Conservation (phyloP, 23 tunicate genomes). For the Ciona savignyi region DNA sequence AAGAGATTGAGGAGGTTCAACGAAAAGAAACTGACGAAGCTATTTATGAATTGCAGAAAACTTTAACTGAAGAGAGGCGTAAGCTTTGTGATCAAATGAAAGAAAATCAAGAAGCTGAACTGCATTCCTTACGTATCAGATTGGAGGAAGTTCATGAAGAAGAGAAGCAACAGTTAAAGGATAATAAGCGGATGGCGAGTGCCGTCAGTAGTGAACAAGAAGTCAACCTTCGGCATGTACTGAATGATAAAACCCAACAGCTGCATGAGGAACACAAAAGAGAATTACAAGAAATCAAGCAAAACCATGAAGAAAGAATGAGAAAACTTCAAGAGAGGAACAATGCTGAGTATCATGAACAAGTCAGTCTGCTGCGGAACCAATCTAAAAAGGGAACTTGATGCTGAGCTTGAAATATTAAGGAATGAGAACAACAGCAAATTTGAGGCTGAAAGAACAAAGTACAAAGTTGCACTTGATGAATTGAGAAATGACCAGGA, state of each 20-base stretch:
- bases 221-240: conserved; percentile 13
- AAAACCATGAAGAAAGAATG: conserved; percentile 29
- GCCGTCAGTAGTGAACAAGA: conserved; percentile 21
- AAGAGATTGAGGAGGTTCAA: neutral
- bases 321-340: conserved; percentile 24
- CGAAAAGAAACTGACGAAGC: conserved; percentile 10
- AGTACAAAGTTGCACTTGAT: conserved; percentile 34
- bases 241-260: conserved; percentile 30
- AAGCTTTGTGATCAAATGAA: conserved; percentile 5
- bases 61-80: neutral
- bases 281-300: conserved; percentile 25
- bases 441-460: conserved; percentile 11
- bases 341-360: conserved; percentile 29
- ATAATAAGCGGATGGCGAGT: neutral
- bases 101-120: conserved; percentile 17
- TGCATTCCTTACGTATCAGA: conserved; percentile 9
- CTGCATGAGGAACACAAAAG: conserved; percentile 54
- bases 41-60: neutral
- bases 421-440: conserved; percentile 35
- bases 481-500: conserved; percentile 57
- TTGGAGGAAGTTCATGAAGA: conserved; percentile 37
- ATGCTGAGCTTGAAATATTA: conserved; percentile 31
- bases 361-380: conserved; percentile 28
- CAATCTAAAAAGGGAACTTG: conserved; percentile 50
- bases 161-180: conserved; percentile 6